Evolutionary conservation across 2,888 invertebrate genomes (phyloP).

Genomic region (Pyralis farinalis): DNA sequence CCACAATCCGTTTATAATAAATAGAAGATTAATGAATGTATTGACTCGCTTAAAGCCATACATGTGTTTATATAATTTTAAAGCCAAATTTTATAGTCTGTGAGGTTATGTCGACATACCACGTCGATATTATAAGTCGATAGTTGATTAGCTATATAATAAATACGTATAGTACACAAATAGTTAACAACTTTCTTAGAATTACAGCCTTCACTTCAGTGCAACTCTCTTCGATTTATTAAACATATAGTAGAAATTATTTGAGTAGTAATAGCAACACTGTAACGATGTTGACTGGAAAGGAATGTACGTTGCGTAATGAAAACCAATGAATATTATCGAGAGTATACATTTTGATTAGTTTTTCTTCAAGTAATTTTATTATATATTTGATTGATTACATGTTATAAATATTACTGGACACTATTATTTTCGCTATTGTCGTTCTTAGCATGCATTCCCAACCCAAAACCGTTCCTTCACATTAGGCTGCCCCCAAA

Average conservation of each 20-base stretch:
- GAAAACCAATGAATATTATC: not conserved
- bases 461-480: constrained; percentile 8
- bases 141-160: constrained; percentile 67
- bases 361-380: not conserved
- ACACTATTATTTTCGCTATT: not conserved
- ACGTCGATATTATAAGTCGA: constrained; percentile 68
- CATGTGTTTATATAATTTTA: constrained; percentile 74
- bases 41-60: constrained; percentile 77
- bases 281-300: constrained; percentile 1
- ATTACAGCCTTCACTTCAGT: constrained; percentile 57
- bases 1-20: constrained; percentile 45
- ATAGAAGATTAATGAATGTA: constrained; percentile 69
- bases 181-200: constrained; percentile 73
- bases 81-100: constrained; percentile 82
- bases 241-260: not conserved
- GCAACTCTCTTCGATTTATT: constrained; percentile 13
- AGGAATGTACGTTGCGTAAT: not conserved
- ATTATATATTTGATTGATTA: not conserved
- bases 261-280: not conserved
- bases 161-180: constrained; percentile 65
- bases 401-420: not conserved
- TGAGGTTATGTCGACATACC: constrained; percentile 72
- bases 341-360: not conserved
- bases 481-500: constrained; percentile 29
- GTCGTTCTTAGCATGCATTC: not conserved